A percentile compares a stretch with the other conserved stretches of the same genome.
These are phyloP conservation scores for Heliothis peltigera DNA, from an alignment of 2,888 invertebrate genomes.

Conservation along the genomic window DNA sequence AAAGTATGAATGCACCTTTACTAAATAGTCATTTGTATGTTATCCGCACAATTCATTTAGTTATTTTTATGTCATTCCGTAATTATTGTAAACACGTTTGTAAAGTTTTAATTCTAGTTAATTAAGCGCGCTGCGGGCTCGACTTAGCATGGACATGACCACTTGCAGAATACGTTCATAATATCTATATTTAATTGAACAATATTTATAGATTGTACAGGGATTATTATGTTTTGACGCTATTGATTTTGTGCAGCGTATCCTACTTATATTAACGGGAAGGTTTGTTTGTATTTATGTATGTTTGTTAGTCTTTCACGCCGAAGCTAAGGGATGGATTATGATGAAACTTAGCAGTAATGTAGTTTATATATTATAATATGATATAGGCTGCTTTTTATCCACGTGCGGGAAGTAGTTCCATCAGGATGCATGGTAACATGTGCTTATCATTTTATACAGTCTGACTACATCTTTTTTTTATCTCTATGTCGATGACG, in stretches of 20 bases:
- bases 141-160: slow-evolving; percentile 62
- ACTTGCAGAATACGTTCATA: slow-evolving; percentile 7
- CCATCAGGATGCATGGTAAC: too few relatives aligned
- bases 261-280: too few relatives aligned
- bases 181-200: slow-evolving; percentile 17
- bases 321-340: too few relatives aligned
- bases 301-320: too few relatives aligned
- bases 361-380: too few relatives aligned
- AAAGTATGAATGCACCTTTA: slow-evolving; percentile 2
- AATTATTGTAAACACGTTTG: slow-evolving; percentile 73
- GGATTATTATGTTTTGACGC: neutral
- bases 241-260: neutral
- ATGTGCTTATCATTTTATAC: too few relatives aligned
- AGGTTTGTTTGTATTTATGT: too few relatives aligned
- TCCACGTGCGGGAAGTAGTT: too few relatives aligned
- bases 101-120: slow-evolving; percentile 74
- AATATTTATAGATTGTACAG: neutral
- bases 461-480: too few relatives aligned
- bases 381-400: too few relatives aligned
- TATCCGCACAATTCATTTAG: slow-evolving; percentile 60
- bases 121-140: slow-evolving; percentile 74
- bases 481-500: too few relatives aligned
- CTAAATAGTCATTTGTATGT: slow-evolving; percentile 35
- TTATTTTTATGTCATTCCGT: slow-evolving; percentile 69
- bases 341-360: too few relatives aligned